Evolutionary conservation across 1,140 invertebrate genomes (phyloP).

Genomic region (Portunus trituberculatus): DNA sequence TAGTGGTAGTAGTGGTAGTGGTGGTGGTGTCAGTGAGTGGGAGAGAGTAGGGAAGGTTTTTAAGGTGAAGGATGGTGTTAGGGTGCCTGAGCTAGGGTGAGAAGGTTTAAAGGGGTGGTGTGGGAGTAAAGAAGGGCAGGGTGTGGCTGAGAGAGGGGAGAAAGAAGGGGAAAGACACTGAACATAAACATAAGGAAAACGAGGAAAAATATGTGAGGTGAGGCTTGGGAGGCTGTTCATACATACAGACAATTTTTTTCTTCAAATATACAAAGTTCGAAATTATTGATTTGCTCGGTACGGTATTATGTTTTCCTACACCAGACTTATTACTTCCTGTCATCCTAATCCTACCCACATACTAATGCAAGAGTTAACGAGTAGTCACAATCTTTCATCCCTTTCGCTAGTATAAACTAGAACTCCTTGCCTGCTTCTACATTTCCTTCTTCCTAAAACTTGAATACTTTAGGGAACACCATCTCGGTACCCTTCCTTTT

Average conservation of each 20-base stretch:
- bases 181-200: background rate
- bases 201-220: too few species aligned
- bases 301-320: too few species aligned
- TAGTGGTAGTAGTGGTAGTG: background rate
- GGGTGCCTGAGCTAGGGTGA: background rate
- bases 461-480: too few species aligned
- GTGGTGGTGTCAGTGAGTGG: background rate
- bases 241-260: too few species aligned
- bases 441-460: background rate
- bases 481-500: background rate
- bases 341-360: too few species aligned
- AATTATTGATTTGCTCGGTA: too few species aligned
- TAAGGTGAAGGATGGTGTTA: background rate
- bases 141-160: background rate
- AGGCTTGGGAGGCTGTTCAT: too few species aligned
- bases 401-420: background rate
- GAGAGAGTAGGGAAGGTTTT: background rate
- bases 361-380: too few species aligned
- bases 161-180: background rate
- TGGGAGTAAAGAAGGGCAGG: background rate
- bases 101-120: background rate
- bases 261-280: too few species aligned
- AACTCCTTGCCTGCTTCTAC: background rate
- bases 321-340: too few species aligned
- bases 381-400: background rate